Evolutionary conservation across 53 echinoderm and acorn worm genomes (phyloP).

Genomic region (Paracentrotus lividus): DNA sequence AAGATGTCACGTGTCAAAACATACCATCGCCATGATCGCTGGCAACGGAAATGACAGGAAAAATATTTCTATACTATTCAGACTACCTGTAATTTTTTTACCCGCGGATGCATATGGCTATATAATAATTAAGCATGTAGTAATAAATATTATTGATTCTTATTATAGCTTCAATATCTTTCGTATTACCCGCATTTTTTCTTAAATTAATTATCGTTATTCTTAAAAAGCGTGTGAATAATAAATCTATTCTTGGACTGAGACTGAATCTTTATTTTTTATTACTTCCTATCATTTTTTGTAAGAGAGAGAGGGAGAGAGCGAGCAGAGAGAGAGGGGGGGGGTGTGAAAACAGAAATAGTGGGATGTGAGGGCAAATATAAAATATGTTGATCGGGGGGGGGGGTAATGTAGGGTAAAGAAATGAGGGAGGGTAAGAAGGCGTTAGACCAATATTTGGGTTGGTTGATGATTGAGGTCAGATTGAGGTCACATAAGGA

Average conservation of each 20-base stretch:
- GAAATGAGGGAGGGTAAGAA: neutral
- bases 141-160: neutral
- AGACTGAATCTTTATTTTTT: neutral
- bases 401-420: neutral
- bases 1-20: neutral
- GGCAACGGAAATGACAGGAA: too few relatives aligned
- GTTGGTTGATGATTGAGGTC: slow-evolving; percentile 21
- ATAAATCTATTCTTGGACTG: neutral
- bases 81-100: neutral
- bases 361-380: too few relatives aligned
- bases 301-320: neutral
- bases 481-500: neutral
- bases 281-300: neutral
- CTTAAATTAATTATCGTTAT: neutral
- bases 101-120: neutral
- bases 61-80: neutral
- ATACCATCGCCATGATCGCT: too few relatives aligned
- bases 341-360: too few relatives aligned
- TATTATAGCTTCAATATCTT: neutral
- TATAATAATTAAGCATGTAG: neutral
- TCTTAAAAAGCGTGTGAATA: neutral
- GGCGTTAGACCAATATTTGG: neutral
- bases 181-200: neutral
- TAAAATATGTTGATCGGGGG: too few relatives aligned
- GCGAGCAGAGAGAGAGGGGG: neutral